These are phyloP conservation scores for Fukomys damarensis DNA, from an alignment of 2,113 vertebrate genomes.

Conservation along the genomic window DNA sequence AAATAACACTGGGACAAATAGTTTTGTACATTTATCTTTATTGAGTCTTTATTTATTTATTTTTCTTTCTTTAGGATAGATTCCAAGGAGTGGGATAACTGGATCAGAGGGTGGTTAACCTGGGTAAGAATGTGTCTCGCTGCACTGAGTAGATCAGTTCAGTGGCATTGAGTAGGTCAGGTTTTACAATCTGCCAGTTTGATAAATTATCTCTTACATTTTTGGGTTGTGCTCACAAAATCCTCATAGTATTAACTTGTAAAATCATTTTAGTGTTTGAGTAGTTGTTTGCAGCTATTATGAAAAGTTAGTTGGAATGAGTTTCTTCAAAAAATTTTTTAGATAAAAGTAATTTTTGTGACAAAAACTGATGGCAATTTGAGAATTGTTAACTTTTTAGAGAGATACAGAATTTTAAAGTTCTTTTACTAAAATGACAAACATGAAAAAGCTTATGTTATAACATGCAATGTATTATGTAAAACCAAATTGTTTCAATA, in stretches of 20 bases:
- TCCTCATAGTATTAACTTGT: constrained; percentile 51
- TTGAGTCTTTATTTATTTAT: constrained; percentile 61
- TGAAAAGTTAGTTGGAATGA: constrained; percentile 50
- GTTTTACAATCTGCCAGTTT: constrained; percentile 66
- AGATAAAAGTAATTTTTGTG: constrained; percentile 7
- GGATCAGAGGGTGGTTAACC: constrained; percentile 58
- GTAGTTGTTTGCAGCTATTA: constrained; percentile 33
- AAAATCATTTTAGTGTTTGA: constrained; percentile 28
- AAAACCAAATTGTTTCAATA: constrained; percentile 48
- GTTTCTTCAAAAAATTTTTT: constrained; percentile 61
- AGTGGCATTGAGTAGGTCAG: constrained; percentile 65
- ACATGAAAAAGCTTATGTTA: not conserved
- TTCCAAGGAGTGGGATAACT: constrained; percentile 71
- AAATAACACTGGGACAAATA: constrained; percentile 40
- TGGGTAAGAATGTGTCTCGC: constrained; percentile 59
- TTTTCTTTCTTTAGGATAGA: constrained; percentile 54
- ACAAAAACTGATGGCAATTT: not conserved
- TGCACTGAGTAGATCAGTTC: no score
- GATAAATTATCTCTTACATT: constrained; percentile 51
- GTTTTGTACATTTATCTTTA: constrained; percentile 71
- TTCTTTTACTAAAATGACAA: constrained; percentile 43
- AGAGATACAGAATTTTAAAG: not conserved
- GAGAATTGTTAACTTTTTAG: constrained; percentile 24
- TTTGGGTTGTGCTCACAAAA: constrained; percentile 18
- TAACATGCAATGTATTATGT: not conserved